Evolutionary conservation across 2,113 vertebrate species (phyloP).

Genomic region (Columbina picui): DNA sequence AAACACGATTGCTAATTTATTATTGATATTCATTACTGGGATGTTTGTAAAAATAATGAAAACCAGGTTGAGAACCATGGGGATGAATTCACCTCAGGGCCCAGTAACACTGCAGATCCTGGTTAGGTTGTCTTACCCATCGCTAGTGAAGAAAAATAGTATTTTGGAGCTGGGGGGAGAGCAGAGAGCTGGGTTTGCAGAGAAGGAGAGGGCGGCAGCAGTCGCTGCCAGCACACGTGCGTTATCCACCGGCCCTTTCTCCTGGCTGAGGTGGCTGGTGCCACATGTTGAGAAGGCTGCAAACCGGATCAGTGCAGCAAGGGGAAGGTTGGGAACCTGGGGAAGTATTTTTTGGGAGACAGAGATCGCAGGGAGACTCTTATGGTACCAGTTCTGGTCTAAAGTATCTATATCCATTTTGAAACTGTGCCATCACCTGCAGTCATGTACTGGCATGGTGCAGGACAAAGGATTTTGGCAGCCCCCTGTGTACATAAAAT

Average conservation of each 20-base stretch:
- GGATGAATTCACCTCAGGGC: neutral
- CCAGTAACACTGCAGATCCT: neutral
- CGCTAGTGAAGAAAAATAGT: conserved; percentile 4
- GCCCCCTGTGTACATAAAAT: neutral
- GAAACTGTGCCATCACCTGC: conserved; percentile 28
- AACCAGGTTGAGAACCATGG: neutral
- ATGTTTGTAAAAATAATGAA: conserved; percentile 50
- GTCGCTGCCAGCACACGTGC: neutral
- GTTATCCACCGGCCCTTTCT: fast-evolving
- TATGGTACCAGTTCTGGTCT: neutral
- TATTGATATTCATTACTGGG: conserved; percentile 62
- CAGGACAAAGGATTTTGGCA: conserved; percentile 35
- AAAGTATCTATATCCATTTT: neutral
- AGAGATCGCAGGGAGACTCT: neutral
- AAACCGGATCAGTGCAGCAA: neutral
- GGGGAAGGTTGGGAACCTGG: neutral
- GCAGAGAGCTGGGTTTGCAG: neutral
- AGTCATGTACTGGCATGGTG: neutral
- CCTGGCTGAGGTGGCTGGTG: neutral
- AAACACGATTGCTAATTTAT: conserved; percentile 53
- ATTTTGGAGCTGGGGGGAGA: neutral
- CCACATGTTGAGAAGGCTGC: neutral
- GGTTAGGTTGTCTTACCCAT: neutral
- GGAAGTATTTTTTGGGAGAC: neutral
- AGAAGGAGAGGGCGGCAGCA: neutral